Conservation (phyloP, 2,797 vertebrate species). For the Loriculus beryllinus region DNA sequence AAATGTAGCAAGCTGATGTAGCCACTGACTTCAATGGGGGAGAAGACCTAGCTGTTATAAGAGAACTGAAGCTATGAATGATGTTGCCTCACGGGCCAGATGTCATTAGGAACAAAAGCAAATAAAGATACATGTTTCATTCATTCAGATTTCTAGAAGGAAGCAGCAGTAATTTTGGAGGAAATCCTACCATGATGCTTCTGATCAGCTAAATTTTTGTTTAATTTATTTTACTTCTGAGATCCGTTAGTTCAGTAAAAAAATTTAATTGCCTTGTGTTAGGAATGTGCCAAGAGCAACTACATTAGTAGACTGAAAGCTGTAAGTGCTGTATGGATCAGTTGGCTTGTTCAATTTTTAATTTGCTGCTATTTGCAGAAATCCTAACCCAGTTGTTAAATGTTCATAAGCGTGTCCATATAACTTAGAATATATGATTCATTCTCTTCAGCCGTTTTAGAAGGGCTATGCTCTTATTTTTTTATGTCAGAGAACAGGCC, state of each 20-base stretch:
- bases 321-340: neutral
- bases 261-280: neutral
- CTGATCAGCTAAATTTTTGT: neutral
- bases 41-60: neutral
- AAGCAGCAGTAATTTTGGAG: neutral
- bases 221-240: neutral
- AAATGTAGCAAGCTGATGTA: neutral
- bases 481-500: neutral
- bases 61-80: neutral
- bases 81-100: neutral
- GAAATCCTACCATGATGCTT: neutral
- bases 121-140: neutral
- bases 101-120: neutral
- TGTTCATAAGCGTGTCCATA: neutral
- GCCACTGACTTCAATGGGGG: neutral
- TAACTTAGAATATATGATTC: neutral
- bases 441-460: neutral
- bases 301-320: neutral
- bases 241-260: neutral
- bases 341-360: neutral
- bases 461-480: neutral
- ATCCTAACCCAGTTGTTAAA: neutral
- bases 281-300: neutral
- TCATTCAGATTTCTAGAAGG: neutral
- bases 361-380: neutral